phyloP scores from a whole-genome alignment of 2,113 vertebrate species.

The Corythornis cristatus region DNA sequence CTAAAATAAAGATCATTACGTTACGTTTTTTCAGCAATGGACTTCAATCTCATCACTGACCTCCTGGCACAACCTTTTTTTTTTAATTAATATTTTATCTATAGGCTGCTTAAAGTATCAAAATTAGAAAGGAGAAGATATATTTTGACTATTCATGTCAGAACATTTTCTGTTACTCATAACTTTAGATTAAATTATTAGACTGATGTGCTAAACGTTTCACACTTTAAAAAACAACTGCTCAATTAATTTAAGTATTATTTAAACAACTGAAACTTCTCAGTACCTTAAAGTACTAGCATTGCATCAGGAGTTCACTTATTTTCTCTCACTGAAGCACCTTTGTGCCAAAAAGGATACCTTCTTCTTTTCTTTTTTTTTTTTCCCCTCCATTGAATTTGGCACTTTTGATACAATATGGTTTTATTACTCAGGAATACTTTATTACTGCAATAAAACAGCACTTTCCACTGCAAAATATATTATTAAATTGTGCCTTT shows the following conservation, averaged over 20 bases:
- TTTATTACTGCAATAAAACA: slow-evolving; percentile 22
- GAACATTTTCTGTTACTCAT: not conserved
- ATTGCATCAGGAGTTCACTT: not conserved
- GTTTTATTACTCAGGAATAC: slow-evolving; percentile 11
- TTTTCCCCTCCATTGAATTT: not conserved
- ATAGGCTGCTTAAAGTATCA: not conserved
- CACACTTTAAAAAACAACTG: not conserved
- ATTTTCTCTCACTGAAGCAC: not conserved
- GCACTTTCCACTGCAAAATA: not conserved
- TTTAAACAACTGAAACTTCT: not conserved
- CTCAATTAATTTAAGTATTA: not conserved
- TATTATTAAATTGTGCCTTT: not conserved
- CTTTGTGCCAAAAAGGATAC: not conserved
- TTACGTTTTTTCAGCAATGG: not conserved
- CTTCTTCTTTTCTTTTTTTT: not conserved
- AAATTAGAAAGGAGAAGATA: not conserved
- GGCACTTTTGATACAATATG: not conserved
- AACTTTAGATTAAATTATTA: not conserved
- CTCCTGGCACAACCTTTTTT: not conserved
- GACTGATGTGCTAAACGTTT: not conserved
- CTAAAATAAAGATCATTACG: not conserved
- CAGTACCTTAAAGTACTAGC: not conserved
- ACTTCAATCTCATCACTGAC: not conserved
- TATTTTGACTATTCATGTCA: not conserved
- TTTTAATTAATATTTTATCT: not conserved